phyloP scores from a whole-genome alignment of 2,888 invertebrate genomes.

The Agrochola litura region DNA sequence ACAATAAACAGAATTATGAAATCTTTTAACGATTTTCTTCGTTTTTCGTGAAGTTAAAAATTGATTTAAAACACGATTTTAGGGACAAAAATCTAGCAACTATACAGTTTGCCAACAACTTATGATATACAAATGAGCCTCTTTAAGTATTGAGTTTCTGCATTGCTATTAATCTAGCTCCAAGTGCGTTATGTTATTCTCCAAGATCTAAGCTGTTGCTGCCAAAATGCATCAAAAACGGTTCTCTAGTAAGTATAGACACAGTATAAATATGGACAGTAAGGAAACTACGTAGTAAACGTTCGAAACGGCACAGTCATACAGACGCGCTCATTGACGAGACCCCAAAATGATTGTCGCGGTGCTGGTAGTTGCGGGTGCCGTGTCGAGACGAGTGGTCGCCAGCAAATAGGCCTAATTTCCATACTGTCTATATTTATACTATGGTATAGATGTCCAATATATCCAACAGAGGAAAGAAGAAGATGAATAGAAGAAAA shows the following conservation, averaged over 20 bases:
- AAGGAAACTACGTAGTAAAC: too few species aligned
- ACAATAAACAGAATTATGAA: conserved; percentile 52
- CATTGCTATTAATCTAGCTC: not conserved
- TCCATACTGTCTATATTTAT: too few species aligned
- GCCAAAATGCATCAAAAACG: not conserved
- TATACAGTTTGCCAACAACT: not conserved
- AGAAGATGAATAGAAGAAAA: not conserved
- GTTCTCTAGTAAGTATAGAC: not conserved
- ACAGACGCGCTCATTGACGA: too few species aligned
- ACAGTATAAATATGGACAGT: too few species aligned
- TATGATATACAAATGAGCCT: not conserved
- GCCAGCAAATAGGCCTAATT: too few species aligned
- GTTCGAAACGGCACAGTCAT: too few species aligned
- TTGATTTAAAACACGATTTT: not conserved
- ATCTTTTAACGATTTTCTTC: conserved; percentile 28
- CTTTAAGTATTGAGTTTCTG: not conserved
- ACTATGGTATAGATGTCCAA: not conserved
- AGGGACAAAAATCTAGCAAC: not conserved
- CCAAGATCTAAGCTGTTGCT: not conserved
- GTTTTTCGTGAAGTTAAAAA: conserved; percentile 8
- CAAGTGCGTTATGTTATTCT: not conserved
- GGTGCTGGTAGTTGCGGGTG: too few species aligned
- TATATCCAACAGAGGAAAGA: not conserved
- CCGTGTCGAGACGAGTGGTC: too few species aligned
- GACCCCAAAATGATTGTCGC: too few species aligned